Evolutionary conservation across 2,113 vertebrate species (phyloP), one percentile per base, ranked within the genome.

Genomic region (Shinisaurus crocodilurus): DNA sequence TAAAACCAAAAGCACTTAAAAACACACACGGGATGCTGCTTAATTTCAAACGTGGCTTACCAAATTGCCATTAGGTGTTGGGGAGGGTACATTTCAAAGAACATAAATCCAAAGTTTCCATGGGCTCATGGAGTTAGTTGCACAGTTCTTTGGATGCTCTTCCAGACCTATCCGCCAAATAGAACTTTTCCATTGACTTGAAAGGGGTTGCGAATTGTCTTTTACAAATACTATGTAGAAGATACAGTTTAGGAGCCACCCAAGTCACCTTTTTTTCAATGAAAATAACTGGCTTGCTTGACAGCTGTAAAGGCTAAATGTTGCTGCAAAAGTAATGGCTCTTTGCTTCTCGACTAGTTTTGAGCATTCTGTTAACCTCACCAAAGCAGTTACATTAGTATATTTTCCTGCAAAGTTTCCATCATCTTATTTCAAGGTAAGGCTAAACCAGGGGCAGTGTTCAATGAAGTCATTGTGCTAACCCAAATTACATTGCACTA

Each of bases 1-100:
- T 93, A 89, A 93, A 96, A 57, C 70, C 67, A 95, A 94, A 87
- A 89, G 45, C 70, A 27, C 89, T 93, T 92, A 83, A 0, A 90
- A 94, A 94, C 93, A n/a, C 80, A 89, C 57, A 54, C 48, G 79
- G 20, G 6, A 27, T 40, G n/a, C 45, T 69, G 32, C 63, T 85
- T 85, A 72, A 18, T 69, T 85, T 85, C 0, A 1, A 70, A 45
- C 25, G n/a, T 50, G 13, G 48, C 48, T 79, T 76, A 1, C 72
- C 32, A 32, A 69, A 85, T 32, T 16, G 25, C 6, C 40, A 69
- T 67, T 45, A 32, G 45, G 27, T 13, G 82, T 5, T 20, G 7
- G 15, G 29, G 6, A 7, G 0, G 5, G 25, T 67, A 65, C 25
- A 45, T 45, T 83, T 65, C n/a, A 65, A 43, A 18, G 16, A 77